Conservation (phyloP, 30 jellyfish, hydroid and myxozoan species). For the Pelagia noctiluca region DNA sequence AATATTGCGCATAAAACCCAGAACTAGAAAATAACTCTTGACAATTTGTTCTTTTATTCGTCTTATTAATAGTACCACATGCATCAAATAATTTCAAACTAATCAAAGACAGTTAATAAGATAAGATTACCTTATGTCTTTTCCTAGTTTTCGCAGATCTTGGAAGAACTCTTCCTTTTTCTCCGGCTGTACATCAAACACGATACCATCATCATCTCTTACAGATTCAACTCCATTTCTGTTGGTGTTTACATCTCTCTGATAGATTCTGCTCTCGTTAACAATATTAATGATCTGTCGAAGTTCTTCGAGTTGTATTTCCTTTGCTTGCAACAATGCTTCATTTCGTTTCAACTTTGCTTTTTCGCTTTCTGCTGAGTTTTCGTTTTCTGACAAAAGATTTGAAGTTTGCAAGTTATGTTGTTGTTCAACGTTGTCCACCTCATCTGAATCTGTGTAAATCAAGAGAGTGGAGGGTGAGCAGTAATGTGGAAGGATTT, state of each 20-base stretch:
- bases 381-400: neutral
- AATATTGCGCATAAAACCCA: no score
- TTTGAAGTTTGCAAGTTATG: no score
- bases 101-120: no score
- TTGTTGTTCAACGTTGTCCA: no score
- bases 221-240: no score
- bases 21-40: no score
- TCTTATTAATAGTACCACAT: no score
- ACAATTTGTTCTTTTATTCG: no score
- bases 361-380: neutral
- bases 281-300: slow-evolving; percentile 4
- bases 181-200: neutral
- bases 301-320: slow-evolving; percentile 4
- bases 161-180: neutral
- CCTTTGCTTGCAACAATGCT: slow-evolving; percentile 20
- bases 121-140: neutral
- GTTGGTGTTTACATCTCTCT: neutral
- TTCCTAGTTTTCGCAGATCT: neutral
- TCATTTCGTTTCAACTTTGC: neutral
- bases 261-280: neutral
- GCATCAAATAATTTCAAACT: no score
- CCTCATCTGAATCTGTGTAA: no score
- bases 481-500: no score
- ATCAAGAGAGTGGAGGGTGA: no score
- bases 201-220: neutral